phyloP scores from a whole-genome alignment of 1,140 invertebrate genomes.

The Zaprionus camerounensis region DNA sequence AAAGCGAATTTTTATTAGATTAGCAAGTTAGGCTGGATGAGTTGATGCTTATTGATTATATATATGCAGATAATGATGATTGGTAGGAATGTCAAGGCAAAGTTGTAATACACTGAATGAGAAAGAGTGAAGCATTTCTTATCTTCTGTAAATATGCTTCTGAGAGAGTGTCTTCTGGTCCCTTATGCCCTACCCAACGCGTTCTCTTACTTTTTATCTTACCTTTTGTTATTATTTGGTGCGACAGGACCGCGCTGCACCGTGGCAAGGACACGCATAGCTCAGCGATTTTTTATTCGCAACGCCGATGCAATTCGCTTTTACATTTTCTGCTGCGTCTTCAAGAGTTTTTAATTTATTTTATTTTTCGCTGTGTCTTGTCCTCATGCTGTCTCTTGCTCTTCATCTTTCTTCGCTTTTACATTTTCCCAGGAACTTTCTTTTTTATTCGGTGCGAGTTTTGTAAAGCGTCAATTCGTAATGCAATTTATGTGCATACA shows the following conservation, averaged over 20 bases:
- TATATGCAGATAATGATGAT: no score
- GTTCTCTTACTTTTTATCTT: constrained; percentile 11
- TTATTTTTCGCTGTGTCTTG: constrained; percentile 38
- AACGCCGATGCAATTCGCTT: constrained; percentile 24
- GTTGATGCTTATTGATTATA: not conserved
- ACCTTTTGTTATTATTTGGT: constrained; percentile 38
- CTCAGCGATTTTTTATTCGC: constrained; percentile 48
- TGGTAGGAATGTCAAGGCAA: no score
- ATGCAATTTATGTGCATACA: constrained; percentile 64
- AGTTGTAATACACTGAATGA: no score
- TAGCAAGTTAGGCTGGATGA: not conserved
- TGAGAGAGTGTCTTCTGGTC: not conserved
- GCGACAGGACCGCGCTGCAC: constrained; percentile 20
- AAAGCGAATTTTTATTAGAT: constrained; percentile 10
- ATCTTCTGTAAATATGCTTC: no score
- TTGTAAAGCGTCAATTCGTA: constrained; percentile 47
- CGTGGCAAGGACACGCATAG: constrained; percentile 35
- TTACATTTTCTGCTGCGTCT: constrained; percentile 31
- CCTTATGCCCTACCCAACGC: not conserved
- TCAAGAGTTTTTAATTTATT: constrained; percentile 55
- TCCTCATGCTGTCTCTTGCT: not conserved
- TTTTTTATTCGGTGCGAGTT: constrained; percentile 1
- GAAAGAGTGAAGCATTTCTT: no score
- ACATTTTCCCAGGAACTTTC: not conserved
- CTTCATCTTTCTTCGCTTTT: constrained; percentile 3